These are phyloP conservation scores for Macaria notata DNA, from an alignment of 2,888 invertebrate genomes.

Conservation along the genomic window DNA sequence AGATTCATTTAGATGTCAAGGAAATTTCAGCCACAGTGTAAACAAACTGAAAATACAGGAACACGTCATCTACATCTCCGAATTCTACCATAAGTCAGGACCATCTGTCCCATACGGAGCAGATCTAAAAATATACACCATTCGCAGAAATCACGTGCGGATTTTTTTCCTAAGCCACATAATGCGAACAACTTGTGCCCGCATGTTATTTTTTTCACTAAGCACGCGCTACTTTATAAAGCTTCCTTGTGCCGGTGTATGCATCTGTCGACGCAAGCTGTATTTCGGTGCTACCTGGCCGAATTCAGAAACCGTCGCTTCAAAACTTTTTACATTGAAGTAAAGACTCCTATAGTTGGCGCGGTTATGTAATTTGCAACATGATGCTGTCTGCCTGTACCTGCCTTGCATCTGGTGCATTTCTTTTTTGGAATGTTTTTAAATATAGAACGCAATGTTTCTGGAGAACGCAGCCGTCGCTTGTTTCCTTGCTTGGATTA, in stretches of 20 bases:
- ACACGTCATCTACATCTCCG: slow-evolving; percentile 12
- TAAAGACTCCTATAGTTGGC: slow-evolving; percentile 36
- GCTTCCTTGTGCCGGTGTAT: slow-evolving; percentile 52
- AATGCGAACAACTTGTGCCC: slow-evolving; percentile 75
- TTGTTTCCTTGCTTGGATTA: slow-evolving; percentile 24
- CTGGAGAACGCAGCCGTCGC: slow-evolving; percentile 43
- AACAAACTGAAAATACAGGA: slow-evolving; percentile 2
- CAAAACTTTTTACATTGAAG: slow-evolving; percentile 4
- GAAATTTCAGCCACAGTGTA: neutral
- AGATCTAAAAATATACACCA: slow-evolving; percentile 54
- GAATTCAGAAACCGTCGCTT: slow-evolving; percentile 36
- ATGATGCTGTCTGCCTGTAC: slow-evolving; percentile 70
- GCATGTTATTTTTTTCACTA: slow-evolving; percentile 67
- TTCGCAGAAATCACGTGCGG: slow-evolving; percentile 65
- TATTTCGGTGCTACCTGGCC: slow-evolving; percentile 58
- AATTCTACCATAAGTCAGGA: slow-evolving; percentile 13
- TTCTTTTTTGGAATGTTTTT: slow-evolving; percentile 56
- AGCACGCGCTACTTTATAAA: slow-evolving; percentile 76
- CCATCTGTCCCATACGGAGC: slow-evolving; percentile 23
- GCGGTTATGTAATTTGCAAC: slow-evolving; percentile 67
- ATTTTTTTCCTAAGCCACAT: slow-evolving; percentile 55
- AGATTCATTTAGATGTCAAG: neutral
- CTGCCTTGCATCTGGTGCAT: slow-evolving; percentile 76
- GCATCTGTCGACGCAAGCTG: slow-evolving; percentile 78
- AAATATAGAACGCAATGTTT: slow-evolving; percentile 63